phyloP scores from a whole-genome alignment of 2,888 invertebrate species.

The Entomobrya multifasciata region DNA sequence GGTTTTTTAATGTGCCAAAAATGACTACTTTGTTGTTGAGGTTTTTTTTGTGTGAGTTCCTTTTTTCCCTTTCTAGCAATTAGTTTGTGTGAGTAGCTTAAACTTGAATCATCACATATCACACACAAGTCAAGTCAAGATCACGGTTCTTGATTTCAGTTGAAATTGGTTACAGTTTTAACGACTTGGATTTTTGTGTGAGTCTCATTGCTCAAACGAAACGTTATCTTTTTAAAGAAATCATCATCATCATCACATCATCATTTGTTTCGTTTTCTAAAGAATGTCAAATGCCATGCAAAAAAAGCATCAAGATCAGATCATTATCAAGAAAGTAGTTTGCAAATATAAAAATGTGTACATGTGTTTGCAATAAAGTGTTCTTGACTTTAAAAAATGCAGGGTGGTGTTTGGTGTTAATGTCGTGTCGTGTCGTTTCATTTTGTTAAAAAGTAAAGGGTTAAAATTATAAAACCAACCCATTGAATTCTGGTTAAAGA shows the following conservation, averaged over 20 bases:
- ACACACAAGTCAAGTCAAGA: too few species aligned
- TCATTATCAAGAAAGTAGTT: neutral
- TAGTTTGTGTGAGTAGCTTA: slow-evolving; percentile 36
- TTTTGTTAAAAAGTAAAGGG: neutral
- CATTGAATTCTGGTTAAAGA: neutral
- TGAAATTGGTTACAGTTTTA: slow-evolving; percentile 28
- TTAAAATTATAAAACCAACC: neutral
- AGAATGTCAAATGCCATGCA: neutral
- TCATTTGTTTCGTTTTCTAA: neutral
- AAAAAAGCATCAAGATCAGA: slow-evolving; percentile 2
- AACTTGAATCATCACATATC: slow-evolving; percentile 15
- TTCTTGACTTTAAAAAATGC: neutral
- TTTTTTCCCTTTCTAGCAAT: neutral
- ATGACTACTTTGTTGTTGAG: too few species aligned
- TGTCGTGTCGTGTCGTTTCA: neutral
- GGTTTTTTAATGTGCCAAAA: too few species aligned
- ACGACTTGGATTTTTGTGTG: neutral
- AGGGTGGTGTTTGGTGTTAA: neutral
- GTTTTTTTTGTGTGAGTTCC: neutral
- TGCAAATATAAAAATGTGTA: neutral
- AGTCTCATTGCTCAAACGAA: neutral
- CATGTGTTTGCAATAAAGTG: neutral
- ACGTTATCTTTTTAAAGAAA: neutral
- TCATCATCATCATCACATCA: neutral
- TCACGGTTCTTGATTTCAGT: neutral